Evolutionary conservation across 2,888 invertebrate genomes (phyloP).

Genomic region (Bembecia ichneumoniformis): DNA sequence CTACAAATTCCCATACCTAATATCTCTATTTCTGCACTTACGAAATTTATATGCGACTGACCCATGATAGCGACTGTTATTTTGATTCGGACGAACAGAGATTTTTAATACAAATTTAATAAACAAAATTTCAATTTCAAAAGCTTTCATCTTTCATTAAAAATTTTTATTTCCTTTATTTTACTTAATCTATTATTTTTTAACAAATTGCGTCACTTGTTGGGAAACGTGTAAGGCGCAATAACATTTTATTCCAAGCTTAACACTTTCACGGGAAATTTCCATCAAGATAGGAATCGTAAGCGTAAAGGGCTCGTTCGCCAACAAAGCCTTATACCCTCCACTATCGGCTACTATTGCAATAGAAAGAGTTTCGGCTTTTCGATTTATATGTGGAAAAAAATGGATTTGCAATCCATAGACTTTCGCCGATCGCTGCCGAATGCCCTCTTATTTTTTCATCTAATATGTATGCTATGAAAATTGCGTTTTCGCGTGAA

Average conservation of each 20-base stretch:
- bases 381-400: constrained; percentile 3
- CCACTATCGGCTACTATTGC: neutral
- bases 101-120: too few relatives aligned
- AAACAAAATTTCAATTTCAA: too few relatives aligned
- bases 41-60: too few relatives aligned
- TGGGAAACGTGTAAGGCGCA: too few relatives aligned
- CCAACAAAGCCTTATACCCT: neutral
- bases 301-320: neutral
- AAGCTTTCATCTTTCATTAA: too few relatives aligned
- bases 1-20: too few relatives aligned
- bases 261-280: neutral
- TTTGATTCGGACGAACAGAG: too few relatives aligned
- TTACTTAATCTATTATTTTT: too few relatives aligned
- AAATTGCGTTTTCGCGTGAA: constrained; percentile 3
- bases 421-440: constrained; percentile 3
- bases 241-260: neutral
- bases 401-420: constrained; percentile 6
- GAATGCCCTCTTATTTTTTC: constrained; percentile 1
- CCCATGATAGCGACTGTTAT: too few relatives aligned
- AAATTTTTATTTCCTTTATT: too few relatives aligned
- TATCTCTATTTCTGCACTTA: too few relatives aligned
- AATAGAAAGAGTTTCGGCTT: constrained; percentile 7
- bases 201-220: too few relatives aligned
- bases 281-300: neutral
- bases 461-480: constrained; percentile 2